Evolutionary conservation across 2,888 invertebrate genomes (phyloP), one percentile per base, ranked within the genome.

Genomic region (Conchocele bisecta): DNA sequence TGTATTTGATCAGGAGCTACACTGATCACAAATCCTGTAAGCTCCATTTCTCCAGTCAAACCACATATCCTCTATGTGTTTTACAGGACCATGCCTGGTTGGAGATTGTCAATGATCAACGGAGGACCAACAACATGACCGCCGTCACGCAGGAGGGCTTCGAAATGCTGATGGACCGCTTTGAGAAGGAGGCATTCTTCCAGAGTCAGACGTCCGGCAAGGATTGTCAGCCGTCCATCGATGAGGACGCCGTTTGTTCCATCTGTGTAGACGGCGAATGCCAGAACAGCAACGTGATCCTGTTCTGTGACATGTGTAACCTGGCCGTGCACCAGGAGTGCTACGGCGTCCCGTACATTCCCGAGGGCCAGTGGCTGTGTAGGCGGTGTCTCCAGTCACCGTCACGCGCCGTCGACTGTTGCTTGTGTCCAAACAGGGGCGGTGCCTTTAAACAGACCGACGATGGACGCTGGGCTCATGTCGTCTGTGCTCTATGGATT

Each of bases 301-400:
- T 99, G 56, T 99, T 99, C 92, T 99, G 99, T 92, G 99, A 99
- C 92, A 98, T 99, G 98, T 99, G 99, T 92, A 99, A 99, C 92
- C 93, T 99, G 79, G 98, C 99, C 28, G 99, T 99, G 15, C 99
- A 99, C 92, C 99, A 93, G 92, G 98, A 98, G 91, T 99, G 99
- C 89, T 99, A 99, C 92, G 99, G 99, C 57, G 98, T 98, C 5
- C 98, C 98, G 6, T 98, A 98, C 90, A 97, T 98, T 87, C 98
- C 98, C 0, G 98, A 98, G 89, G 98, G 99, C 0, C 98, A 98
- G 91, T 99, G 99, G 99, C 92, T 99, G 31, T 99, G 99, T 90
- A 93, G 99, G 50, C 93, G 98, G 70, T 99, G 99, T 91, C 93
- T 99, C 13, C 97, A 99, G 88, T 98, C 98, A 3, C 99, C 99